Base-by-base conservation (phyloP, 2,797 vertebrate genomes). In the Psittacula derbiana region DNA sequence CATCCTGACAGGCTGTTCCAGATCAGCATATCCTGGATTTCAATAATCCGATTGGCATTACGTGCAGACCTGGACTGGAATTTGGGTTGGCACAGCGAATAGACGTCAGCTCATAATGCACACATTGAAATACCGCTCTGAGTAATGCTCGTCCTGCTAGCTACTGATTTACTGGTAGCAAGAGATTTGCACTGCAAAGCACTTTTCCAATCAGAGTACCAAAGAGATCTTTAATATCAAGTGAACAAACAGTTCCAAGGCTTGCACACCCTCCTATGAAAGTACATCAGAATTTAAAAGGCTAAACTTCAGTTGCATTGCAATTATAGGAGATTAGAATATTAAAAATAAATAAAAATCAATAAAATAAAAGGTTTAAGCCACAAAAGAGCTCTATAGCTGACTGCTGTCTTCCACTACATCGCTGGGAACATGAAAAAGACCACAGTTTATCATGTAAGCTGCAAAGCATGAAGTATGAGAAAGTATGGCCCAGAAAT, bases 41-140 rank as follows among this genome's bases (percentile, higher is more conserved):
- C 90, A 86, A 1, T 97, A 97, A 97, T 95, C 94, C 80, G 80
- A 95, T 97, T 90, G 94, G 91, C 47, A n/a, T 90, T 52, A 95
- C 6, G 2, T 65, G 86, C 90, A 95, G 92, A 93, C 83, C 86
- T 82, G 88, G 67, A 33, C 60, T 70, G 80, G 92, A 94, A 90
- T 86, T 93, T 64, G 71, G 78, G 73, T 20, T 92, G 62, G 80
- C 80, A 57, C 86, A 73, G 70, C 3, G 31, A 90, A 60, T 1
- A 86, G 57, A 36, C 73, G 66, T 28, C 80, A 50, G 85, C 69
- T 93, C 76, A 46, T 73, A 75, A 73, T 16, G 62, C 23, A 41
- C 75, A 66, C 76, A n/a, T 1, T 74, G 66, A 75, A 91, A 86
- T 43, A 53, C 53, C 62, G 38, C 53, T 75, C 28, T 2, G 31